Base-by-base conservation (phyloP, 2,888 invertebrate genomes). In the Entomobrya proxima region DNA sequence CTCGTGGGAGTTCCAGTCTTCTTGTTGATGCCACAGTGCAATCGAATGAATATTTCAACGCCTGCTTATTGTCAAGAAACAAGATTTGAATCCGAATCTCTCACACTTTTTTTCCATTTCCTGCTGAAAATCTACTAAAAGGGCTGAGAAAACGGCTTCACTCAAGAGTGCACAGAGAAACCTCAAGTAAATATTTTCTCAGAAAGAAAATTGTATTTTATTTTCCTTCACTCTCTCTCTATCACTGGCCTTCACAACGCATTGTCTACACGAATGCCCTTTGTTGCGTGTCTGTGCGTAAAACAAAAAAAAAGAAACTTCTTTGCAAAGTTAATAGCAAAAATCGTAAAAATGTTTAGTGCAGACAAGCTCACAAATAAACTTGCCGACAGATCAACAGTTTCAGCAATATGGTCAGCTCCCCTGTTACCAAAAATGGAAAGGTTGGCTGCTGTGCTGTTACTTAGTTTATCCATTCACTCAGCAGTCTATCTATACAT, bases 1-100 rank as follows among this genome's bases (percentile, higher is more conserved):
- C 77, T 77, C 77, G n/a, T 24, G 77, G 77, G 77, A 44, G n/a
- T 30, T 32, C 27, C 47, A 55, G 15, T 52, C 75, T 74, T 18
- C 35, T 18, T 32, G 35, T 37, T 75, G 55, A 40, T 77, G 35
- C 61, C 61, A 77, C 55, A 77, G 27, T 58, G 61, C 79, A 69
- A 40, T 72, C 21, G 27, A 32, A 80, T 82, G 82, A 82, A 82
- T 82, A 82, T 82, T 82, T 82, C 82, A 82, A 74, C 47, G 81
- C 58, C 75, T n/a, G n/a, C n/a, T 74, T 79, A 40, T 77, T 77
- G 80, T 72, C 80, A 80, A 72, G 72, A 74, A 72, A 50, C 52
- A 80, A 72, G 72, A 80, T 78, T 64, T 55, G 55, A 58, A 76
- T 76, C 58, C 30, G 55, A 55, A 55, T 55, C 50, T 69, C 69